phyloP scores from a whole-genome alignment of 2,797 vertebrate genomes.

The Zalophus californianus region DNA sequence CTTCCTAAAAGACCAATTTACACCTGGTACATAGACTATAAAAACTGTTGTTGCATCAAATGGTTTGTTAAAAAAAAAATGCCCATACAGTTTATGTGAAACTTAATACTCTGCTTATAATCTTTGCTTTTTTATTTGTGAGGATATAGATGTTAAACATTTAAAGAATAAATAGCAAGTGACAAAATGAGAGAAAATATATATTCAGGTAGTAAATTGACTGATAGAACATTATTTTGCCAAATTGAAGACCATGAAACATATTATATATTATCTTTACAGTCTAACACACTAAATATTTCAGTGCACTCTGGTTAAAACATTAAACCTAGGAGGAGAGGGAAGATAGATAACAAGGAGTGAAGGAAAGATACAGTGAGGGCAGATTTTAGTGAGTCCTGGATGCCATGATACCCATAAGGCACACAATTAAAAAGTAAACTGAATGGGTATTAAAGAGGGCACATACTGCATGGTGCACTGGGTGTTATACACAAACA shows the following conservation, averaged over 20 bases:
- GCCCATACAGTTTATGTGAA: neutral
- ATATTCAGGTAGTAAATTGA: neutral
- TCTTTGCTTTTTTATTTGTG: neutral
- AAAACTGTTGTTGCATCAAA: conserved; percentile 38
- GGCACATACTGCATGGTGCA: no score
- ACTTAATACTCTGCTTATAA: neutral
- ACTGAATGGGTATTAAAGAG: neutral
- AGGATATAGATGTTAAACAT: neutral
- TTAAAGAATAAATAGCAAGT: neutral
- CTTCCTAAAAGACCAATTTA: neutral
- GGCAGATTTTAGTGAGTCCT: neutral
- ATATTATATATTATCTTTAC: neutral
- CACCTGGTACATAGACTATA: neutral
- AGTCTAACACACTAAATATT: neutral
- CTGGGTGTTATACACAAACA: no score
- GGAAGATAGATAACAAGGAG: neutral
- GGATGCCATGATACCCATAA: neutral
- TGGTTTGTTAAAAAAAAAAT: neutral
- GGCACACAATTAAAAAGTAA: neutral
- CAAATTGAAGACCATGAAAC: neutral
- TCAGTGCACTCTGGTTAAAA: neutral
- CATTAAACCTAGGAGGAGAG: neutral
- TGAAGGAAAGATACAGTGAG: neutral
- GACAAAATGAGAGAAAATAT: conserved; percentile 9
- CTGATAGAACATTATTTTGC: neutral